Base-by-base conservation (phyloP, 2,888 invertebrate genomes). In the Drosophila flavopinicola region DNA sequence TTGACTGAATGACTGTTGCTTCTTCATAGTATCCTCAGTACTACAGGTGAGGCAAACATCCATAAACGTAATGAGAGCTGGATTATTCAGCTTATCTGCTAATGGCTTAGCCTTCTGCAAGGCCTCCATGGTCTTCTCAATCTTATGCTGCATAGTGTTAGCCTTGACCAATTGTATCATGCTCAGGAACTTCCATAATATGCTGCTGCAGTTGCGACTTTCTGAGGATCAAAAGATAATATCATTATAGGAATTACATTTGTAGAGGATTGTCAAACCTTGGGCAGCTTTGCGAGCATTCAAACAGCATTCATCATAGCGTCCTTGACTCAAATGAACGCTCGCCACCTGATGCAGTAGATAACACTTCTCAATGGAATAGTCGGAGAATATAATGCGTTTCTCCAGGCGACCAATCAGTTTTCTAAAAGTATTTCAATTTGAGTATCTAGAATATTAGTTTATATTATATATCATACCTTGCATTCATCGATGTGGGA, bases 361-460 rank as follows among this genome's bases (percentile, higher is more conserved):
- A 42, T 90, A 90, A 7, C 83, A 77, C 29, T 78, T 89, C 15
- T 90, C 90, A 3, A 90, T 89, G 0, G 88, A 70, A 38, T 87
- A 76, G 25, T 86, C 85, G 1, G 88, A 73, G 54, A 89, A 90
- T 9, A 61, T 24, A 38, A 90, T 64, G 0, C 90, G 85, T 20
- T 78, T 84, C 42, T 90, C 90, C 47, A 90, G 54, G 2, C 80
- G 78, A 0, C 64, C 35, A 10, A 86, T 33, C 3, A 76, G 58
- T 56, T 78, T 78, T 53, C 90, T 90, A 3, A 3, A 41, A 13
- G n/a, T 37, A 9, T 9, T 11, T 35, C 2, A 1, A 1, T 1
- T 6, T 7, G 0, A 29, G 24, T 29, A 10, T 6, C 2, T 0
- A 29, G 1, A 23, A 37, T 5, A 17, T 1, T 1, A n/a, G n/a